These are phyloP conservation scores for Sinocyclocheilus anophthalmus DNA, from an alignment of 2,113 vertebrate genomes.

Conservation along the genomic window DNA sequence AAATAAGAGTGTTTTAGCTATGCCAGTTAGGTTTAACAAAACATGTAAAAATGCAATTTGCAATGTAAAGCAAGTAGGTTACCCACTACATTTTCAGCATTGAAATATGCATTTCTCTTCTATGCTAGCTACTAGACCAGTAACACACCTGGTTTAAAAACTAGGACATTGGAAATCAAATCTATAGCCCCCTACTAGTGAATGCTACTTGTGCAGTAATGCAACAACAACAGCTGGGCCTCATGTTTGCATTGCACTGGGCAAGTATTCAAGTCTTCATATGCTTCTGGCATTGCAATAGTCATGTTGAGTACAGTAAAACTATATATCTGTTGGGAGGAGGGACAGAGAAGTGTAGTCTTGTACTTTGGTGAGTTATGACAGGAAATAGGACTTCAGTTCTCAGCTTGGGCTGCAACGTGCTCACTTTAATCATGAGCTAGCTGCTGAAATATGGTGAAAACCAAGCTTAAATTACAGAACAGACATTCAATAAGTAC, in stretches of 20 bases:
- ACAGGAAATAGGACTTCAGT: conserved; percentile 50
- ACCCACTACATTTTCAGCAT: background rate
- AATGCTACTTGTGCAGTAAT: background rate
- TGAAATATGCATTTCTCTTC: background rate
- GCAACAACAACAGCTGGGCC: background rate
- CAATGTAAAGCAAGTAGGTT: background rate
- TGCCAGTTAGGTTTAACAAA: background rate
- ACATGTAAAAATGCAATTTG: background rate
- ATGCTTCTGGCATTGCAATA: background rate
- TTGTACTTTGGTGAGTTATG: conserved; percentile 64
- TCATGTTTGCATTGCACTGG: conserved; percentile 5
- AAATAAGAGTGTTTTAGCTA: background rate
- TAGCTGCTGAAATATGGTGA: conserved; percentile 55
- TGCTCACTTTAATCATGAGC: conserved; percentile 58
- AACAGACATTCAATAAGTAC: conserved; percentile 56
- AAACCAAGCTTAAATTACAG: conserved; percentile 64
- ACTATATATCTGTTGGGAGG: conserved; percentile 56
- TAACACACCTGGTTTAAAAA: background rate
- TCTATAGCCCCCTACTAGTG: background rate
- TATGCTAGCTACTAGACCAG: background rate
- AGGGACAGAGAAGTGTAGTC: conserved; percentile 36
- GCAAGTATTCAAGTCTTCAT: background rate
- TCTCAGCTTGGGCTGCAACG: conserved; percentile 33
- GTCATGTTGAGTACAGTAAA: background rate
- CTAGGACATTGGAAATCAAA: background rate